phyloP scores from a whole-genome alignment of 1,140 invertebrate genomes.

The Calosoma granatense region DNA sequence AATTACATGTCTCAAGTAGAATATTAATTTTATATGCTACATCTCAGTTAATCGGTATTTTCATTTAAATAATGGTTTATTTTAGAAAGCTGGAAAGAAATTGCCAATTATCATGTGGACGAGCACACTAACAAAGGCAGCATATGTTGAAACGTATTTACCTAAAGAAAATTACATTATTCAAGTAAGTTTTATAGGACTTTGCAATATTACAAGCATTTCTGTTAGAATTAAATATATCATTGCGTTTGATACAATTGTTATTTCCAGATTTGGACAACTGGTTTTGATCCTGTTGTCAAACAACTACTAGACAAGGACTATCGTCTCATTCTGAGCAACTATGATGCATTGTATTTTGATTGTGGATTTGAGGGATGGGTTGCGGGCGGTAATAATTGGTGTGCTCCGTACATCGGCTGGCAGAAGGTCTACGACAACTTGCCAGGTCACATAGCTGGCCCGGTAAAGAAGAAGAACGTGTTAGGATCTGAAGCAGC shows the following conservation, averaged over 20 bases:
- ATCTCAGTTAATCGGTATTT: slow-evolving; percentile 2
- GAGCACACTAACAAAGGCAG: slow-evolving; percentile 58
- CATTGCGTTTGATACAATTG: no score
- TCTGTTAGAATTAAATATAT: neutral
- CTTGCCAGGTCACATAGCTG: slow-evolving; percentile 48
- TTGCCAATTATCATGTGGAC: slow-evolving; percentile 71
- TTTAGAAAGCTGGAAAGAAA: slow-evolving; percentile 41
- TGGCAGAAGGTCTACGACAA: slow-evolving; percentile 82
- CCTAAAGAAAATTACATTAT: slow-evolving; percentile 67
- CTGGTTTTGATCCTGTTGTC: slow-evolving; percentile 47
- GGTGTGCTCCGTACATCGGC: slow-evolving; percentile 79
- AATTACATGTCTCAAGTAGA: slow-evolving; percentile 23
- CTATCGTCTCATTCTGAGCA: slow-evolving; percentile 67
- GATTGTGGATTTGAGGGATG: slow-evolving; percentile 67
- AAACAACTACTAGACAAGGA: slow-evolving; percentile 53
- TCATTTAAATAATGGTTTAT: slow-evolving; percentile 27
- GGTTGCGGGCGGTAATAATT: slow-evolving; percentile 60
- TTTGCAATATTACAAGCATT: neutral
- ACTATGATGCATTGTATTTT: slow-evolving; percentile 74
- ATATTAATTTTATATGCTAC: neutral
- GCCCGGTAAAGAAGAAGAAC: slow-evolving; percentile 24
- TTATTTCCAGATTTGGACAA: slow-evolving; percentile 65
- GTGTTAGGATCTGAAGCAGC: slow-evolving; percentile 61
- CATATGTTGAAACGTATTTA: slow-evolving; percentile 54
- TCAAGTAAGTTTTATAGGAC: slow-evolving; percentile 35